phyloP scores from a whole-genome alignment of 2,888 invertebrate genomes.

The Lysandra coridon region DNA sequence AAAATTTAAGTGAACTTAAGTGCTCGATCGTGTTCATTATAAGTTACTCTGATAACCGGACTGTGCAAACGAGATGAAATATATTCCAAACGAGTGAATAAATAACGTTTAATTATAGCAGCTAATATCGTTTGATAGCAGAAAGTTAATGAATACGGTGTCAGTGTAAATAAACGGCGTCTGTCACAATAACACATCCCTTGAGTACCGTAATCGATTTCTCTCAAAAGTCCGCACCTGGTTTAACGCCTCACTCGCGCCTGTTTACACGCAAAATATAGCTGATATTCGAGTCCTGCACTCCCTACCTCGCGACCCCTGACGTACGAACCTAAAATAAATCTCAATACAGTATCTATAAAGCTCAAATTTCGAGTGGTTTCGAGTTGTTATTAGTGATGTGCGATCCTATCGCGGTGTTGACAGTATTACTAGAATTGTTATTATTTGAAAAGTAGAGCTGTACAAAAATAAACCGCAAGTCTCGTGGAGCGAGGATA shows the following conservation, averaged over 20 bases:
- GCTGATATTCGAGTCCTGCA: constrained; percentile 68
- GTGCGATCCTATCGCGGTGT: constrained; percentile 65
- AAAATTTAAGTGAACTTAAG: constrained; percentile 45
- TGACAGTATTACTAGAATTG: constrained; percentile 68
- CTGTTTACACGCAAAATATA: constrained; percentile 77
- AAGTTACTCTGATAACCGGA: background rate
- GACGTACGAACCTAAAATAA: constrained; percentile 46
- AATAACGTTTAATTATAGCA: constrained; percentile 20
- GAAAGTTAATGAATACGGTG: constrained; percentile 39
- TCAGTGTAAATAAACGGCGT: constrained; percentile 66
- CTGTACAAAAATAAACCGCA: constrained; percentile 75
- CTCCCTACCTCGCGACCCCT: constrained; percentile 57
- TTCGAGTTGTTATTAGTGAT: constrained; percentile 67
- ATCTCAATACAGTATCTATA: constrained; percentile 45
- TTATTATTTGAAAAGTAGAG: constrained; percentile 68
- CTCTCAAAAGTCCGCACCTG: constrained; percentile 71
- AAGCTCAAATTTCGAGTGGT: constrained; percentile 49
- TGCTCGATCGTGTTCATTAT: constrained; percentile 36
- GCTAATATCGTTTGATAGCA: constrained; percentile 25
- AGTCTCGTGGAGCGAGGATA: constrained; percentile 70
- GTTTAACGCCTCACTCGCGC: constrained; percentile 70
- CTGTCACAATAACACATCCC: constrained; percentile 76
- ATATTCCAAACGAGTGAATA: constrained; percentile 12
- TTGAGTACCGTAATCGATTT: constrained; percentile 52
- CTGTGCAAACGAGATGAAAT: background rate